A percentile compares a stretch with the other conserved stretches of the same genome.
Conservation (phyloP, 2,113 vertebrate species). For the Amazona guildingii region DNA sequence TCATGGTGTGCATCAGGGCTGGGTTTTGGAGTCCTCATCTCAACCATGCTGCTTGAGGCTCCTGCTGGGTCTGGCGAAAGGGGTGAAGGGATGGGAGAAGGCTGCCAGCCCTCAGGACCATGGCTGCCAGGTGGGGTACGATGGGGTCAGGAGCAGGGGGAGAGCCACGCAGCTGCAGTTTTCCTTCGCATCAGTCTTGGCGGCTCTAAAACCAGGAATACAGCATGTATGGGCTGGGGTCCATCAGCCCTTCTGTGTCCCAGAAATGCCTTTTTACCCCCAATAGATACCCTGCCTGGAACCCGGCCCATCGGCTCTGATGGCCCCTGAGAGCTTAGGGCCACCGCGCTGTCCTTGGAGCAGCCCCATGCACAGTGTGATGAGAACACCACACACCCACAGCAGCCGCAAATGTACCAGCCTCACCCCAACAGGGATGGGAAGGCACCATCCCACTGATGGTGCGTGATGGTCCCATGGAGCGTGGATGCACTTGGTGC, state of each 20-base stretch:
- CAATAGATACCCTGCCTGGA: not conserved
- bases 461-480: not conserved
- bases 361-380: fast-evolving
- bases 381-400: not conserved
- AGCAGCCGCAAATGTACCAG: not conserved
- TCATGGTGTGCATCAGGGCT: not conserved
- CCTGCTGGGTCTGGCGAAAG: not conserved
- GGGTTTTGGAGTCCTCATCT: not conserved
- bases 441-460: not conserved
- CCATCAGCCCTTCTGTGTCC: not conserved
- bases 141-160: not conserved
- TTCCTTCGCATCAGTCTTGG: not conserved
- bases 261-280: not conserved
- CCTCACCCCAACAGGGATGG: not conserved
- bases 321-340: not conserved
- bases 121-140: not conserved
- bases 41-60: not conserved
- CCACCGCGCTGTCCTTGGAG: not conserved
- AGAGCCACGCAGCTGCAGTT: not conserved
- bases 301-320: not conserved
- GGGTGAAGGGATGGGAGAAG: not conserved
- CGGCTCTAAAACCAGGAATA: not conserved
- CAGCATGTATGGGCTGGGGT: not conserved
- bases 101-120: not conserved
- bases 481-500: no score